Percentiles rank a stretch among this genome's conserved stretches.
Conservation (phyloP, 2,113 vertebrate species). For the Corythoichthys haematopterus region DNA sequence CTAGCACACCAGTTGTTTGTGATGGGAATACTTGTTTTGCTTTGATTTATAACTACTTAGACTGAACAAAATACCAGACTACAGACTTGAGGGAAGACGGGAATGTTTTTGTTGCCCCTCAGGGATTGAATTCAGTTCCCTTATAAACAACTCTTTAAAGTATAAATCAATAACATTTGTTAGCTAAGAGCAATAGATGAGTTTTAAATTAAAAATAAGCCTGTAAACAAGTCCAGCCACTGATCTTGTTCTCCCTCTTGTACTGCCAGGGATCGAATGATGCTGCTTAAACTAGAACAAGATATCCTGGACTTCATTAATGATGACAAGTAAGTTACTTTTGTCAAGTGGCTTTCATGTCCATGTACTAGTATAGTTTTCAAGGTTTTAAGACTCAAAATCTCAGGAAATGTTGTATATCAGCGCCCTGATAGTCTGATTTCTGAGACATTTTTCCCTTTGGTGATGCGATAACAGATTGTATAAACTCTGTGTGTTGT, state of each 20-base stretch:
- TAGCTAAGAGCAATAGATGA: not conserved
- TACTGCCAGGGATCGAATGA: conserved; percentile 91
- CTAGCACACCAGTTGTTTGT: not conserved
- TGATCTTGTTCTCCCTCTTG: conserved; percentile 8
- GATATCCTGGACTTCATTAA: conserved; percentile 99
- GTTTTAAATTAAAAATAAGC: not conserved
- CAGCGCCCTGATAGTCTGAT: not conserved
- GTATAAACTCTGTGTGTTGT: not conserved
- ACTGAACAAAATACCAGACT: not conserved
- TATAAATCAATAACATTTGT: not conserved
- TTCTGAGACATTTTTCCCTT: not conserved
- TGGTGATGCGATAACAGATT: not conserved
- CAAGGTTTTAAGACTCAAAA: conserved; percentile 17
- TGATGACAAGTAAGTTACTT: conserved; percentile 88
- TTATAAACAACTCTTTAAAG: not conserved
- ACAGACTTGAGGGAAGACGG: not conserved
- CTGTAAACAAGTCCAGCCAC: conserved; percentile 1
- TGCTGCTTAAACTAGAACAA: conserved; percentile 99
- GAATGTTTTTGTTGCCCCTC: not conserved
- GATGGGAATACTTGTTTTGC: not conserved
- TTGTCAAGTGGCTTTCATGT: conserved; percentile 25
- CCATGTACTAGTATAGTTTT: conserved; percentile 34
- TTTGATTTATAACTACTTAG: not conserved
- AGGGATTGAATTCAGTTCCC: not conserved
- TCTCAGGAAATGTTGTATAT: conserved; percentile 4